Base-by-base conservation (phyloP, 1,140 invertebrate species). In the Pseudobourletiella spinata region DNA sequence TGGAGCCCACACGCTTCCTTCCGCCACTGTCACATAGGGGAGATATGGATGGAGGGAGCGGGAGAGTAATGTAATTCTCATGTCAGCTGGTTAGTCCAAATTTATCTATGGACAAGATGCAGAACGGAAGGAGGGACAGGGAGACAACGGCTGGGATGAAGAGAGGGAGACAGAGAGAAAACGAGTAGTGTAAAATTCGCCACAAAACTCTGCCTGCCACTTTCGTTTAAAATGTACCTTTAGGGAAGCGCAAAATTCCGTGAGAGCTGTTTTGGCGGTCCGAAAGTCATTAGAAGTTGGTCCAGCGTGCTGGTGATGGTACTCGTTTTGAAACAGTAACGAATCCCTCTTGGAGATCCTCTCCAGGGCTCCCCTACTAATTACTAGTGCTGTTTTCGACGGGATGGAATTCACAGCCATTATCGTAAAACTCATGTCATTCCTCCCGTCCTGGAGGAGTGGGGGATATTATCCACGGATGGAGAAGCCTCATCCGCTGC, bases 251-350 rank as follows among this genome's bases (percentile, higher is more conserved):
- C 68, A 70, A 56, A 70, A 70, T 42, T 65, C 42, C 14, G 30
- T 25, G 18, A 70, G 63, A 48, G 65, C 57, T 30, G 25, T 63
- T 59, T 63, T 65, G 30, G 63, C 65, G 8, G 57, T 55, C 25
- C 59, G 24, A 20, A 50, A 63, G 54, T 66, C 65, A 65, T 52
- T 67, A 59, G 48, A 24, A 35, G 46, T 54, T 26, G 48, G 46
- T 8, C 32, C 32, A 39, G 43, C 30, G 30, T 64, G 46, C 24
- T 63, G 29, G 30, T 64, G 46, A 25, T 63, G 29, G 50, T 65
- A 67, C 25, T 65, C 64, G 46, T 70, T 62, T 28, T 61, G 42
- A 48, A 70, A 67, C 18, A 42, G 58, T 57, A 69, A 54, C 32
- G 60, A 57, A 55, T 66, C 65, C 56, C 61, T 57, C 42, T 51